These are phyloP conservation scores for Cichlasoma orientale DNA, from an alignment of 2,797 vertebrate genomes.

Conservation along the genomic window DNA sequence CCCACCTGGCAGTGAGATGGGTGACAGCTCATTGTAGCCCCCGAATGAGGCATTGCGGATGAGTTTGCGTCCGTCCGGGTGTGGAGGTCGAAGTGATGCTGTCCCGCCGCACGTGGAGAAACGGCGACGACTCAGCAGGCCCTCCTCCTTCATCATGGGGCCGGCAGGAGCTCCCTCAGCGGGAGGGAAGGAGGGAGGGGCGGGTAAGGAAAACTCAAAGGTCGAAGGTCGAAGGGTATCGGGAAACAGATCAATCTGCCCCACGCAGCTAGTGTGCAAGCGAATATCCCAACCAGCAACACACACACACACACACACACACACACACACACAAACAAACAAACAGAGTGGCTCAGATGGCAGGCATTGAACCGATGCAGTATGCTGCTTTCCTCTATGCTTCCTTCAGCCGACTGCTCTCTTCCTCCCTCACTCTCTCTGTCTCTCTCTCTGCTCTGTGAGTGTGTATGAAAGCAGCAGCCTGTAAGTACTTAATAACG, in stretches of 20 bases:
- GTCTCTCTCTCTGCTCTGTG: conserved; percentile 2
- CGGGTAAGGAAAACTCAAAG: conserved; percentile 4
- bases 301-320: conserved; percentile 38
- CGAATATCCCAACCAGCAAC: conserved; percentile 22
- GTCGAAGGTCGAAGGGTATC: conserved; percentile 11
- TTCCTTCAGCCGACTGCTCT: conserved; percentile 45
- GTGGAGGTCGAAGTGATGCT: conserved; percentile 83
- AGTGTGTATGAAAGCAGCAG: conserved; percentile 58
- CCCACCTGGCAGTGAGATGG: conserved; percentile 90
- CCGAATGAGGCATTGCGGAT: conserved; percentile 97
- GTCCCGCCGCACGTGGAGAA: conserved; percentile 92
- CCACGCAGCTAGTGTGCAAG: conserved; percentile 36
- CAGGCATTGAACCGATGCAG: conserved; percentile 37
- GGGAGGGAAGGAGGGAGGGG: conserved; percentile 11
- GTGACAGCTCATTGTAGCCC: conserved; percentile 94
- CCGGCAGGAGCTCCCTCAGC: conserved; percentile 36
- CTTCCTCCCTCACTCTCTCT: conserved; percentile 26
- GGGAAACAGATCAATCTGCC: conserved; percentile 38
- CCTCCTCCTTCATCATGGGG: conserved; percentile 93
- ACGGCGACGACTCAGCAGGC: conserved; percentile 87
- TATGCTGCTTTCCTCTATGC: conserved; percentile 31
- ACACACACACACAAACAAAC: conserved; percentile 20
- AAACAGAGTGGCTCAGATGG: conserved; percentile 48
- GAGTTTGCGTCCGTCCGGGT: conserved; percentile 92
- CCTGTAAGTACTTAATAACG: conserved; percentile 64